Evolutionary conservation across 2,888 invertebrate species (phyloP), one percentile per base, ranked within the genome.

Genomic region (Phrixothrix hirtus): DNA sequence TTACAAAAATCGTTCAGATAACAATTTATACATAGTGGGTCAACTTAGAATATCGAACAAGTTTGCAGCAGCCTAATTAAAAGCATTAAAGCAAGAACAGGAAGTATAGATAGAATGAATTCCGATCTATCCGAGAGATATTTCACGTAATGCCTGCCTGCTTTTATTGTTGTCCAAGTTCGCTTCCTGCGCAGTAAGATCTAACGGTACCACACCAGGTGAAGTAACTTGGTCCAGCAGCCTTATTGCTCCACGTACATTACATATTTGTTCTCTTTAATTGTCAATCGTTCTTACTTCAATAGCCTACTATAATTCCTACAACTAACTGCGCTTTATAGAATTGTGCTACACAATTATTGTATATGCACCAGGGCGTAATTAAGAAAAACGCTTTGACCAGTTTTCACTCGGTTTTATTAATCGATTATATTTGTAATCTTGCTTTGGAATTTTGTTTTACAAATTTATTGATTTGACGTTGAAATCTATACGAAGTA

Each of bases 121-220:
- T 46, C 46, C 46, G 46, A 46, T 46, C 46, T 46, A 15, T 12
- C 38, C 30, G 31, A 21, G 30, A 46, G 46, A 46, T 46, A 46
- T 46, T 46, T 38, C 16, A 46, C 25, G 32, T 38, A 46, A 32
- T 25, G 31, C 26, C 4, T 25, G 31, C 26, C 4, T 17, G 21
- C 10, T 46, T 38, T 46, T 46, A 46, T 46, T 46, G 46, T 46
- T 48, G 55, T 55, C 44, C 38, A 27, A 32, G 55, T 26, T 46
- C 30, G 36, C 45, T 55, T 50, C 55, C 55, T 55, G 38, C 27
- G 25, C 26, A 5, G 25, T 25, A 38, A 38, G 26, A 36, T 38
- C 14, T 38, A 38, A 38, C 38, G 38, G 38, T 38, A 38, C 10
- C 25, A 14, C 12, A 27, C 27, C 38, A 38, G 38, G 38, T 27